Conservation (phyloP, 2,888 invertebrate species). For the Eugnorisma glareosa region DNA sequence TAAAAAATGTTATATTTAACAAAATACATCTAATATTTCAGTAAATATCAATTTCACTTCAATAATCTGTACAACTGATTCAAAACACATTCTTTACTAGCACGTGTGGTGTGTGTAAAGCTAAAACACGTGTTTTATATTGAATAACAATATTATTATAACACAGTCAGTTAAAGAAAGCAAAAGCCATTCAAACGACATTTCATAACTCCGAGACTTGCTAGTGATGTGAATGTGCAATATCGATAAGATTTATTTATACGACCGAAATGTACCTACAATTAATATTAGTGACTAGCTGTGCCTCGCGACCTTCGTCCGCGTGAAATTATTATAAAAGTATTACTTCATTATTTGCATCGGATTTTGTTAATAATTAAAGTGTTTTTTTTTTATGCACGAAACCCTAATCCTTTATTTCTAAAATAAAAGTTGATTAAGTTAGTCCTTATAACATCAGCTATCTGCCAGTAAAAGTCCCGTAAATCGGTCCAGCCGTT, state of each 20-base stretch:
- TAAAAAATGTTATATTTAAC: too few relatives aligned
- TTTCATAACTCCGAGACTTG: slow-evolving; percentile 69
- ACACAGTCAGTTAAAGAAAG: slow-evolving; percentile 67
- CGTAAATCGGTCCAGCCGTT: too few relatives aligned
- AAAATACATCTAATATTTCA: not conserved
- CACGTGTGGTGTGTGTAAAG: not conserved
- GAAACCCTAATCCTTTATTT: too few relatives aligned
- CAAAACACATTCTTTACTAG: slow-evolving; percentile 11
- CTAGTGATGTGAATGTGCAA: slow-evolving; percentile 36
- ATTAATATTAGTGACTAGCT: not conserved
- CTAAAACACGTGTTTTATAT: slow-evolving; percentile 27
- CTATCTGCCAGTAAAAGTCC: too few relatives aligned
- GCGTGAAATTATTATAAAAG: too few relatives aligned
- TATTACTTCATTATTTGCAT: too few relatives aligned
- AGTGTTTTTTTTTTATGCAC: too few relatives aligned
- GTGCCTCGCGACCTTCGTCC: too few relatives aligned
- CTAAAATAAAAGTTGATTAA: too few relatives aligned
- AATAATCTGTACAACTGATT: slow-evolving; percentile 2
- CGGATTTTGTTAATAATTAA: too few relatives aligned
- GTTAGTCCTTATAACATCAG: too few relatives aligned
- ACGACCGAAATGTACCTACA: not conserved
- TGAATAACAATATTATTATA: slow-evolving; percentile 55
- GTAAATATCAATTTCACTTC: slow-evolving; percentile 7
- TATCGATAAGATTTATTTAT: slow-evolving; percentile 45
- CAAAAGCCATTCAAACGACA: slow-evolving; percentile 69